These are phyloP conservation scores for Nesidiocoris tenuis DNA, from an alignment of 2,888 invertebrate genomes.

Conservation along the genomic window DNA sequence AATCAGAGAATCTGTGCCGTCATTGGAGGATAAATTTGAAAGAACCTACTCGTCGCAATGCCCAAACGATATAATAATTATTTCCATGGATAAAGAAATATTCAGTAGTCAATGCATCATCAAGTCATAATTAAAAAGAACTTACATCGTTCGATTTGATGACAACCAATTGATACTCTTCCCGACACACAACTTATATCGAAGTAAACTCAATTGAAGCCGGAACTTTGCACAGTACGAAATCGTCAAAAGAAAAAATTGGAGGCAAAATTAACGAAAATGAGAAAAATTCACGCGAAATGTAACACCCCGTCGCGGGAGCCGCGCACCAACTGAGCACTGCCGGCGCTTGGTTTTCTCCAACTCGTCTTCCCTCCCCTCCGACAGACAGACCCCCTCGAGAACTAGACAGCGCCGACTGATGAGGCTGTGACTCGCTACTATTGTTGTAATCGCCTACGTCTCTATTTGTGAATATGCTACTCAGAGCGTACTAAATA, in stretches of 20 bases:
- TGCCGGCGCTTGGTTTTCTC: not conserved
- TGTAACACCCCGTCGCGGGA: conserved; percentile 19
- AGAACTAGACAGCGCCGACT: not conserved
- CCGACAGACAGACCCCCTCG: not conserved
- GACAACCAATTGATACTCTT: too few species aligned
- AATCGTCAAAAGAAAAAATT: conserved; percentile 7
- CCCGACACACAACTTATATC: not conserved
- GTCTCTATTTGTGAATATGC: too few species aligned
- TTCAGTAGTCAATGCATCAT: too few species aligned
- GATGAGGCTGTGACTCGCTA: not conserved
- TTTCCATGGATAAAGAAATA: too few species aligned
- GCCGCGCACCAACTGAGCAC: conserved; percentile 36
- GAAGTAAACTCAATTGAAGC: not conserved
- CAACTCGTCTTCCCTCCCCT: not conserved
- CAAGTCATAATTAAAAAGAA: too few species aligned
- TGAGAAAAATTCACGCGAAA: not conserved
- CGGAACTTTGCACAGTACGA: conserved; percentile 8
- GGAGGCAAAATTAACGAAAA: not conserved
- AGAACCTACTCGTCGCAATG: not conserved
- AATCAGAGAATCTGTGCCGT: too few species aligned
- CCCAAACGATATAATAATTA: not conserved
- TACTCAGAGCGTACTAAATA: too few species aligned
- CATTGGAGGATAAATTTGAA: too few species aligned
- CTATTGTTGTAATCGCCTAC: too few species aligned
- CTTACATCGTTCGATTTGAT: too few species aligned